These are phyloP conservation scores for Galagoides demidoff DNA, from an alignment of 2,797 vertebrate species.

Conservation along the genomic window DNA sequence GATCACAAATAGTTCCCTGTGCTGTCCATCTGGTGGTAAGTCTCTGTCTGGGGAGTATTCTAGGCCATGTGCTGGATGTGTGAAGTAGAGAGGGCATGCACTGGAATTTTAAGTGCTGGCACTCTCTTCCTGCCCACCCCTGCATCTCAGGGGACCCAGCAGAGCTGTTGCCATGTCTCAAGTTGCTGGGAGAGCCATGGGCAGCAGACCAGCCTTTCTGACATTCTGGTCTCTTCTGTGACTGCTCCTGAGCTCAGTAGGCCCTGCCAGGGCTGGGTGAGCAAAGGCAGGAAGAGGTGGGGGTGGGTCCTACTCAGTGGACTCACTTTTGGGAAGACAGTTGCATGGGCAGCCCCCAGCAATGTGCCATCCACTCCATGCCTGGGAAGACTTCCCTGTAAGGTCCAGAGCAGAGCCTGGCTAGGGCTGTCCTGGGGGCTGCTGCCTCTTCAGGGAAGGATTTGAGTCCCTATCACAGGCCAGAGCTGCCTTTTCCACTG, in stretches of 20 bases:
- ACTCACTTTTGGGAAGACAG: background rate
- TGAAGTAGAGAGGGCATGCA: background rate
- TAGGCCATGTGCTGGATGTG: fast-evolving
- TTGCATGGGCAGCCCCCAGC: background rate
- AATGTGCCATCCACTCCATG: background rate
- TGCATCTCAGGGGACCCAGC: background rate
- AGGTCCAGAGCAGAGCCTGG: background rate
- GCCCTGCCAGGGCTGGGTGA: background rate
- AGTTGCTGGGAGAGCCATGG: background rate
- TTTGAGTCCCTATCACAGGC: background rate
- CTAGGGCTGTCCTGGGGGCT: background rate
- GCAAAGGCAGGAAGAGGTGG: background rate
- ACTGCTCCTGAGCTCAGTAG: background rate
- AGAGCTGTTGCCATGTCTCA: background rate
- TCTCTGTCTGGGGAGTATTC: too few species aligned
- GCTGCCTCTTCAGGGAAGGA: too few species aligned
- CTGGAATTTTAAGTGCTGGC: background rate
- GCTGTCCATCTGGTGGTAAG: background rate
- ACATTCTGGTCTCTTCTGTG: fast-evolving
- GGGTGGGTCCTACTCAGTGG: background rate
- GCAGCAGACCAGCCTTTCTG: background rate
- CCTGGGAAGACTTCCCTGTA: background rate
- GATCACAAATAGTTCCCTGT: background rate
- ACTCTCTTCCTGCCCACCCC: background rate
- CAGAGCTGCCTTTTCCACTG: background rate